These are phyloP conservation scores for Berghia stephanieae DNA, from an alignment of 1,140 invertebrate species.

Conservation along the genomic window DNA sequence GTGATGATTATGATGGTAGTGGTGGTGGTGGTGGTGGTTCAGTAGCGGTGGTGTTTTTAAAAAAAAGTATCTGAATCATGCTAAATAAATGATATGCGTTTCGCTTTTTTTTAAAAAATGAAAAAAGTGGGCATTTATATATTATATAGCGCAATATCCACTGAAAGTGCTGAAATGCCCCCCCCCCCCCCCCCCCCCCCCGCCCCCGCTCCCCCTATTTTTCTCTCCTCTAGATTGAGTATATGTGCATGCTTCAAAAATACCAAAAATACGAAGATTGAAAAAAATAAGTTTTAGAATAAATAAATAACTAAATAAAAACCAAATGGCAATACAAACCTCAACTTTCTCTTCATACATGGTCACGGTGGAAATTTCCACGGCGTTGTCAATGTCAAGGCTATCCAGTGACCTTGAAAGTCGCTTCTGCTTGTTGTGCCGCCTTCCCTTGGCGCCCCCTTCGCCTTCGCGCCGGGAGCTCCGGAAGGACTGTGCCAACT, in stretches of 20 bases:
- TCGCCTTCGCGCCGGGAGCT: conserved; percentile 10
- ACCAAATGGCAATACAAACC: neutral
- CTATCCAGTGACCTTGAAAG: conserved; percentile 32
- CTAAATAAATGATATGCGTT: no score
- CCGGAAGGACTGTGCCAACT: conserved; percentile 32
- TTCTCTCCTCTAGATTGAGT: neutral
- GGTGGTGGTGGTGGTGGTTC: no score
- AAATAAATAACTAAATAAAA: neutral
- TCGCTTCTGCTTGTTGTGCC: neutral
- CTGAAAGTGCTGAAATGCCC: no score
- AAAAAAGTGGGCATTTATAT: no score
- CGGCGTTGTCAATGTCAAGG: conserved; percentile 31
- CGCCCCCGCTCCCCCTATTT: neutral
- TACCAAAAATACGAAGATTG: neutral
- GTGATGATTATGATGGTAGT: no score
- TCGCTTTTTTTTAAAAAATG: no score
- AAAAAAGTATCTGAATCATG: no score
- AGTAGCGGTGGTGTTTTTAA: no score
- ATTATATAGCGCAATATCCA: no score
- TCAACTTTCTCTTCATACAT: conserved; percentile 35
- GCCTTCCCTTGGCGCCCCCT: conserved; percentile 7
- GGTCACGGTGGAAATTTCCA: conserved; percentile 35
- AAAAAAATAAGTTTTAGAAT: neutral
- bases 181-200: neutral
- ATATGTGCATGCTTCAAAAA: neutral